phyloP scores from a whole-genome alignment of 2,113 vertebrate species.

The Callaeas wilsoni region DNA sequence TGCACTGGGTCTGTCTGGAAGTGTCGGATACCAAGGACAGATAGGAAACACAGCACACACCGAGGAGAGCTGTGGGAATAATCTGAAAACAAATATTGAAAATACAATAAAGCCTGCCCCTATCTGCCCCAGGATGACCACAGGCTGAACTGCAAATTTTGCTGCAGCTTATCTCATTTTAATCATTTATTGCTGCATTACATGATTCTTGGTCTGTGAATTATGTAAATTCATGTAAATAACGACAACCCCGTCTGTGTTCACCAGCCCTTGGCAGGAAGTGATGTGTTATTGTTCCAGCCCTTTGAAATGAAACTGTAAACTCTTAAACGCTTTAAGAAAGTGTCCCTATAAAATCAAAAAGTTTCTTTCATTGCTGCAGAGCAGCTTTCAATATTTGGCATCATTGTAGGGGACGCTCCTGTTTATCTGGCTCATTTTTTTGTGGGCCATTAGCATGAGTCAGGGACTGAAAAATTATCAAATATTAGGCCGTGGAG shows the following conservation, averaged over 20 bases:
- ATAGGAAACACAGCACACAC: background rate
- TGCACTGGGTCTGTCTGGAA: background rate
- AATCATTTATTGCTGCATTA: background rate
- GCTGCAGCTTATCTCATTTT: background rate
- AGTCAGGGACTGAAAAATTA: background rate
- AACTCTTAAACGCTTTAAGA: background rate
- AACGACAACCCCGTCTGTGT: background rate
- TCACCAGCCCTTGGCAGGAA: background rate
- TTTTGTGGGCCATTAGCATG: background rate
- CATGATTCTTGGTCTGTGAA: background rate
- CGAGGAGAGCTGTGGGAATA: background rate
- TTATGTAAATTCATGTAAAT: background rate
- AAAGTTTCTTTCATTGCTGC: background rate
- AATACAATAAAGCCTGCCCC: background rate
- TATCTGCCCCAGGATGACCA: background rate
- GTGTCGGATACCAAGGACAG: background rate
- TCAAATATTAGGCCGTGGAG: background rate
- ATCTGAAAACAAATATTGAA: background rate
- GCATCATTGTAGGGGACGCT: fast-evolving
- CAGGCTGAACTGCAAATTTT: background rate
- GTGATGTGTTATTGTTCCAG: background rate
- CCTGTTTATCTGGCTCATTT: background rate
- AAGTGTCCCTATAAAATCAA: background rate
- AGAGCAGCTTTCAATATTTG: background rate
- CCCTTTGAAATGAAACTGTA: background rate